Base-by-base conservation (phyloP, 30 jellyfish, hydroid and myxozoan species). In the Chrysaora quinquecirrha region DNA sequence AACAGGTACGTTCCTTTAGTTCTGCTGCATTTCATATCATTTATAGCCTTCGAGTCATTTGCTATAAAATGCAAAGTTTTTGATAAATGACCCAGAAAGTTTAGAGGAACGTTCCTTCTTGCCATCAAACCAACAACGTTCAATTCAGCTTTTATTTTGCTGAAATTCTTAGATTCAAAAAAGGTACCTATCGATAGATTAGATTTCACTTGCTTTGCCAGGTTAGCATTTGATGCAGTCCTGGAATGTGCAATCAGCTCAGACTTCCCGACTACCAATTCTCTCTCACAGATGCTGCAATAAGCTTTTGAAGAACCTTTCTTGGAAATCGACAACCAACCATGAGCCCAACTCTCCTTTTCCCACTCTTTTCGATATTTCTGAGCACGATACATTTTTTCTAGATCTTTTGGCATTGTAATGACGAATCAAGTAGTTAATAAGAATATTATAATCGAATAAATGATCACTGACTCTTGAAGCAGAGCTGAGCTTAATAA, bases 1-100 rank as follows among this genome's bases (percentile, higher is more conserved):
- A 61, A 61, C 73, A 61, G 73, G 24, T 61, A 61, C 27, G 73
- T n/a, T n/a, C n/a, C n/a, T n/a, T n/a, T n/a, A n/a, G n/a, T n/a
- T n/a, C n/a, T n/a, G n/a, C n/a, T n/a, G 27, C 73, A 61, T 14
- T 23, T 61, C 73, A 61, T 61, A 12, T 61, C 11, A 12, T 14
- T 61, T 9, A 61, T 22, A 9, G 73, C 27, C 27, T 61, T 61
- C 27, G 73, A 61, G 24, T 61, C 73, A 31, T 61, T 31, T 9
- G 73, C 73, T 61, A 61, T 22, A 14, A 9, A 61, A 31, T 61
- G 73, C 14, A 61, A 31, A 10, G 73, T 61, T 61, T 61, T 12
- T 31, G 24, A 14, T 31, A 61, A 22, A 61, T 61, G 73, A 61
- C 24, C 73, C 14, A 61, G 24, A 61, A 61, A 61, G 27, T 61